Evolutionary conservation across 2,797 vertebrate species (phyloP).

Genomic region (Meriones psammophilus): DNA sequence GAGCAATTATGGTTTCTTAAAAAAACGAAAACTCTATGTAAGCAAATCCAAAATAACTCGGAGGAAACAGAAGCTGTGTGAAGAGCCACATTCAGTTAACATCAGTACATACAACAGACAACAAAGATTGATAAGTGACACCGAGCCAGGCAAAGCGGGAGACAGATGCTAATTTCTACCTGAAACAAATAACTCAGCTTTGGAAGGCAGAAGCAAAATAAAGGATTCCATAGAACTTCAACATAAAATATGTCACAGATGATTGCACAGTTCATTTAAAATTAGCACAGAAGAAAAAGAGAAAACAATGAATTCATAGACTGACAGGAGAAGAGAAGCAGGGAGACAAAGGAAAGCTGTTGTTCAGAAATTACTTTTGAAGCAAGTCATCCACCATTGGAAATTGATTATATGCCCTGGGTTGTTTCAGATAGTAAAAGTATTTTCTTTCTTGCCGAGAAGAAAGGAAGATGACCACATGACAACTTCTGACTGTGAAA

Average conservation of each 20-base stretch:
- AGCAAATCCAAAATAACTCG: not conserved
- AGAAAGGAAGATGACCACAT: slow-evolving; percentile 43
- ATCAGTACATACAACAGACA: not conserved
- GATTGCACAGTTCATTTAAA: slow-evolving; percentile 67
- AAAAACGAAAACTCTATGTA: not conserved
- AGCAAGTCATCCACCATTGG: slow-evolving; percentile 42
- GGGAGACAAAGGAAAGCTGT: slow-evolving; percentile 58
- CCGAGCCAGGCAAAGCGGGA: not conserved
- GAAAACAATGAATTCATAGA: slow-evolving; percentile 48
- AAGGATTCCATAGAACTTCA: slow-evolving; percentile 47
- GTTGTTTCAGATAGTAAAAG: slow-evolving; percentile 68
- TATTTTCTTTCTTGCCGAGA: slow-evolving; percentile 60
- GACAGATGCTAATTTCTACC: slow-evolving; percentile 39
- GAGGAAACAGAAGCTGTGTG: not conserved
- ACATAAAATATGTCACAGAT: slow-evolving; percentile 52
- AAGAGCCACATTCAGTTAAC: not conserved
- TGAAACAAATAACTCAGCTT: slow-evolving; percentile 46
- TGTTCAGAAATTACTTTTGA: slow-evolving; percentile 64
- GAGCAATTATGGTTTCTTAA: not conserved
- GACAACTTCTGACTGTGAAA: slow-evolving; percentile 64
- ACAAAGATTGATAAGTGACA: not conserved
- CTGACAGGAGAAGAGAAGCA: not conserved
- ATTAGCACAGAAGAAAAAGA: slow-evolving; percentile 49
- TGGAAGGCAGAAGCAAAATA: not conserved
- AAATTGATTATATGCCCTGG: slow-evolving; percentile 68